Percentiles rank a stretch among this genome's conserved stretches.
phyloP scores from a whole-genome alignment of 2,797 vertebrate genomes.

The Esox lucius region DNA sequence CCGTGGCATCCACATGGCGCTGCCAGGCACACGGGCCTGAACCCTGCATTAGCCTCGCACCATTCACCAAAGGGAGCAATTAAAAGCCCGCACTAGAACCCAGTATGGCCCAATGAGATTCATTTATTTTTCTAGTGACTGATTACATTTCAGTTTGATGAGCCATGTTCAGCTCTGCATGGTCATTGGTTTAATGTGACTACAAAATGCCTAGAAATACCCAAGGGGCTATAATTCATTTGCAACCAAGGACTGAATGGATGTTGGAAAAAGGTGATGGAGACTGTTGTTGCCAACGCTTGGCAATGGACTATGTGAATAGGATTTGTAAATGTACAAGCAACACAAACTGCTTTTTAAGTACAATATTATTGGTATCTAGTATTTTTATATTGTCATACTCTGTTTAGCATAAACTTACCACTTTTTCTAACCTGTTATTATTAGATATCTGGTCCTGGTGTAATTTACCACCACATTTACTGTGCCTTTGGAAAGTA shows the following conservation, averaged over 20 bases:
- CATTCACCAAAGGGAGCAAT: constrained; percentile 50
- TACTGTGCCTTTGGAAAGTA: background rate
- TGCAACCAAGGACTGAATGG: constrained; percentile 32
- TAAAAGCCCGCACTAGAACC: constrained; percentile 39
- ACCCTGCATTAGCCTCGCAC: constrained; percentile 37
- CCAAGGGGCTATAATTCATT: constrained; percentile 39
- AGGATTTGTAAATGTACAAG: constrained; percentile 42
- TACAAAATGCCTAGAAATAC: constrained; percentile 38
- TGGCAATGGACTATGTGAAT: constrained; percentile 45
- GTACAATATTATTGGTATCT: constrained; percentile 39
- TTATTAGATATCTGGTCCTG: background rate
- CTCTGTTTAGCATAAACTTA: background rate
- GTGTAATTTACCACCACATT: background rate
- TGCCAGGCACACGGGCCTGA: constrained; percentile 39
- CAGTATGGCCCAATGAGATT: constrained; percentile 31
- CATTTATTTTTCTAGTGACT: constrained; percentile 45
- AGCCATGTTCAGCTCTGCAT: constrained; percentile 34
- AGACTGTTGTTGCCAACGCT: constrained; percentile 40
- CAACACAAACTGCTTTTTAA: constrained; percentile 45
- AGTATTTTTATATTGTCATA: constrained; percentile 25
- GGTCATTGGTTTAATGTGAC: constrained; percentile 52
- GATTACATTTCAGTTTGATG: constrained; percentile 33
- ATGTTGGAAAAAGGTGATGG: constrained; percentile 53
- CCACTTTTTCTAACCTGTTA: background rate
- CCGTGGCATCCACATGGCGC: constrained; percentile 50